Evolutionary conservation across 2,797 vertebrate genomes (phyloP).

Genomic region (Stomatorhinus walkeri): DNA sequence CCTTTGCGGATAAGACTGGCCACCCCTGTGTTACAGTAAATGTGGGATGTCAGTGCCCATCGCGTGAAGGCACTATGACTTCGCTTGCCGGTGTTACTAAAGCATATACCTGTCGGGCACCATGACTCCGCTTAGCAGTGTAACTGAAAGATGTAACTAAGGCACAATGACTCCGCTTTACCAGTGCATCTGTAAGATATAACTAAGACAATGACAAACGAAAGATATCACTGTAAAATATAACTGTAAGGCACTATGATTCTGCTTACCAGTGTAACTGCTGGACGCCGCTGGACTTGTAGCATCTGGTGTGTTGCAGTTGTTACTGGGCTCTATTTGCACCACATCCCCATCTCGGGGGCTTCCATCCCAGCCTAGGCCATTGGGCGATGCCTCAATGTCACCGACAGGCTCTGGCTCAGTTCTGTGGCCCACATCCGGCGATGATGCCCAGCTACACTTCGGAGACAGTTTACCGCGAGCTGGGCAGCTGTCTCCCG

Average conservation of each 20-base stretch:
- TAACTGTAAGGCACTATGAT: neutral
- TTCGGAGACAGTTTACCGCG: conserved; percentile 40
- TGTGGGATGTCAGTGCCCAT: too few relatives aligned
- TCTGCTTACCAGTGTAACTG: conserved; percentile 61
- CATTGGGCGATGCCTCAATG: conserved; percentile 28
- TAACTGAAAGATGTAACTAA: too few relatives aligned
- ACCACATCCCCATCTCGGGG: conserved; percentile 63
- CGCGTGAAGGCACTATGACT: neutral
- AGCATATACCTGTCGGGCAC: too few relatives aligned
- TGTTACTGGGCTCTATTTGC: conserved; percentile 50
- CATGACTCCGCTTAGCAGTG: too few relatives aligned
- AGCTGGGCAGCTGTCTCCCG: conserved; percentile 51
- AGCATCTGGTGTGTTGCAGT: conserved; percentile 51
- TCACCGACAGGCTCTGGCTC: conserved; percentile 35
- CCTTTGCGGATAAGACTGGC: too few relatives aligned
- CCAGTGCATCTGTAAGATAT: conserved; percentile 39
- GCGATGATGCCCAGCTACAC: neutral
- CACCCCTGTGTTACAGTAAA: too few relatives aligned
- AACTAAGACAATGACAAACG: too few relatives aligned
- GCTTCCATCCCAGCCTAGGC: conserved; percentile 38
- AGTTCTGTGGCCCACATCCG: neutral
- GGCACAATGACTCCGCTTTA: conserved; percentile 38
- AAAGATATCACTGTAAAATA: conserved; percentile 7
- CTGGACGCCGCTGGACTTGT: conserved; percentile 62
- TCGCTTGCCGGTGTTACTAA: too few relatives aligned